phyloP scores from a whole-genome alignment of 1,140 invertebrate species.

The Caenorhabditis briggsae region DNA sequence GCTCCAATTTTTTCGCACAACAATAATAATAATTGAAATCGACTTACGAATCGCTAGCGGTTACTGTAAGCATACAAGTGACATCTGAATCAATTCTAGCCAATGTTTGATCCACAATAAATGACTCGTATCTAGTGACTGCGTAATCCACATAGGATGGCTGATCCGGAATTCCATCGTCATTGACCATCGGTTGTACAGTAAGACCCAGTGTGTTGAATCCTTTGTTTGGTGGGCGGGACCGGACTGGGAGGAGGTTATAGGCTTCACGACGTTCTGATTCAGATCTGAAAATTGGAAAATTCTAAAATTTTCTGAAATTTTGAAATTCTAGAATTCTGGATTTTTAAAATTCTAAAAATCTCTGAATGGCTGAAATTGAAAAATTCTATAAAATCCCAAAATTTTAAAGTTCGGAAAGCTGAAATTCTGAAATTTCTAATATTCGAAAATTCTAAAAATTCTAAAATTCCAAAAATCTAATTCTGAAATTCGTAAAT shows the following conservation, averaged over 20 bases:
- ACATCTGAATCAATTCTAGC: conserved; percentile 14
- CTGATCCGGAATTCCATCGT: conserved; percentile 27
- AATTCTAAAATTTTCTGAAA: too few relatives aligned
- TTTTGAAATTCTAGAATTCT: too few relatives aligned
- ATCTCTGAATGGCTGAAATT: too few relatives aligned
- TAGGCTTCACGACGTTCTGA: neutral
- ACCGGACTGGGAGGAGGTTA: neutral
- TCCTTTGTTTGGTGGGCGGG: neutral
- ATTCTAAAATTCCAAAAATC: too few relatives aligned
- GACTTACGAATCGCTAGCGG: conserved; percentile 5
- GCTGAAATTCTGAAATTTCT: too few relatives aligned
- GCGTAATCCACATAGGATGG: conserved; percentile 27
- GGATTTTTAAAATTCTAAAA: too few relatives aligned
- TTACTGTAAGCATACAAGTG: conserved; percentile 39
- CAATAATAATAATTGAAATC: too few relatives aligned
- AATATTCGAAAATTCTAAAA: too few relatives aligned
- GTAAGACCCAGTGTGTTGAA: conserved; percentile 39
- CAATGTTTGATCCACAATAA: conserved; percentile 27
- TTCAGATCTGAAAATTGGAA: conserved; percentile 45
- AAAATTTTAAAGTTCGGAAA: too few relatives aligned
- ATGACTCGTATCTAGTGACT: conserved; percentile 10
- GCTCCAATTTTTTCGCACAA: too few relatives aligned
- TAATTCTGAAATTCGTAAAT: too few relatives aligned
- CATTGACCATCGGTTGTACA: conserved; percentile 37
- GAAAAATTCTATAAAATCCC: too few relatives aligned